Conservation (phyloP, 2,797 vertebrate genomes). For the Brachymystax lenok region DNA sequence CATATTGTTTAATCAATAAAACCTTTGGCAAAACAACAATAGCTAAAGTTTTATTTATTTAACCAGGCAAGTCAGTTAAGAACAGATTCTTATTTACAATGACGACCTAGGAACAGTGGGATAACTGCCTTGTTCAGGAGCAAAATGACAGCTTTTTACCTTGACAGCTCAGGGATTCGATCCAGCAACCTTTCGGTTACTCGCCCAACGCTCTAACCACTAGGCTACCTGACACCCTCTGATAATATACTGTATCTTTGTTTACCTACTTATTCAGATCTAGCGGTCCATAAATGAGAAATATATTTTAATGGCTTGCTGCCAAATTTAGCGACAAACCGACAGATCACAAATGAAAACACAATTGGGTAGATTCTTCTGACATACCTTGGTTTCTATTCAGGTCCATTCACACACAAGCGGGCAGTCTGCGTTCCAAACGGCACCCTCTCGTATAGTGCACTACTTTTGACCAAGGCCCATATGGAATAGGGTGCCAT, state of each 20-base stretch:
- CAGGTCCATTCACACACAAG: not conserved
- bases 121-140: no score
- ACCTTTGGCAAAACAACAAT: not conserved
- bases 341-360: not conserved
- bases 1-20: not conserved
- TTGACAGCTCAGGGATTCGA: no score
- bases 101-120: no score
- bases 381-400: not conserved
- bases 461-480: not conserved
- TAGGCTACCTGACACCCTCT: not conserved
- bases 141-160: no score
- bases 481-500: not conserved
- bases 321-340: not conserved
- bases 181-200: no score
- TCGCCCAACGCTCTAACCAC: not conserved
- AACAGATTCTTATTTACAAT: no score
- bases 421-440: not conserved
- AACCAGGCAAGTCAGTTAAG: no score
- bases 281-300: not conserved
- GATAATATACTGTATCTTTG: not conserved
- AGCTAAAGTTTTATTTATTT: not conserved
- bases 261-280: not conserved
- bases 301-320: not conserved
- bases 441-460: not conserved
- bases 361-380: not conserved